phyloP scores from a whole-genome alignment of 2,797 vertebrate species.

The Onychomys arenicola region DNA sequence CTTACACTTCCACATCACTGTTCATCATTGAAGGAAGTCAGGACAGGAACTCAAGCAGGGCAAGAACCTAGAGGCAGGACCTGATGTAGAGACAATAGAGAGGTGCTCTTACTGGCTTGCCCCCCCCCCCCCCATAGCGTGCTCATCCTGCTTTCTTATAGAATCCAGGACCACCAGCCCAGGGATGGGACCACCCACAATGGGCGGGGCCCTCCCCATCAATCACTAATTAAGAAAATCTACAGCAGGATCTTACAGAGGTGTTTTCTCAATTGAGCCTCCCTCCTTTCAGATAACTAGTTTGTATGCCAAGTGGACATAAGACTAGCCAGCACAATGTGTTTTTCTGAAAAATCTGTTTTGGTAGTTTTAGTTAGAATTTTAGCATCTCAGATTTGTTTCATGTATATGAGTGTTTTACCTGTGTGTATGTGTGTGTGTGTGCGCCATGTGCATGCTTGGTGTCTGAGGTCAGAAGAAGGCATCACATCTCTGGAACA shows the following conservation, averaged over 20 bases:
- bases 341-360: conserved; percentile 52
- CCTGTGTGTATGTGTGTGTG: neutral
- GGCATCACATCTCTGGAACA: neutral
- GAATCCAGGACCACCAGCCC: neutral
- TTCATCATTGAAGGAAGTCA: neutral
- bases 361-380: conserved; percentile 50
- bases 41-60: neutral
- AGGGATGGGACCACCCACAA: neutral
- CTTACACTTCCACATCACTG: neutral
- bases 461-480: neutral
- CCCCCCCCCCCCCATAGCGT: too few species aligned
- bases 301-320: neutral
- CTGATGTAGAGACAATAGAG: neutral
- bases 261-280: neutral
- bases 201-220: neutral
- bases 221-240: neutral
- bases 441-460: neutral
- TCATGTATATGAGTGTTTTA: neutral
- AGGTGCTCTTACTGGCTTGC: neutral
- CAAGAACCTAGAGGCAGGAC: neutral
- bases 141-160: neutral
- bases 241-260: neutral
- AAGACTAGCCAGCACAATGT: conserved; percentile 5
- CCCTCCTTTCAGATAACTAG: neutral
- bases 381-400: neutral